Evolutionary conservation across 2,888 invertebrate genomes (phyloP).

Genomic region (Heliconius ismenius): DNA sequence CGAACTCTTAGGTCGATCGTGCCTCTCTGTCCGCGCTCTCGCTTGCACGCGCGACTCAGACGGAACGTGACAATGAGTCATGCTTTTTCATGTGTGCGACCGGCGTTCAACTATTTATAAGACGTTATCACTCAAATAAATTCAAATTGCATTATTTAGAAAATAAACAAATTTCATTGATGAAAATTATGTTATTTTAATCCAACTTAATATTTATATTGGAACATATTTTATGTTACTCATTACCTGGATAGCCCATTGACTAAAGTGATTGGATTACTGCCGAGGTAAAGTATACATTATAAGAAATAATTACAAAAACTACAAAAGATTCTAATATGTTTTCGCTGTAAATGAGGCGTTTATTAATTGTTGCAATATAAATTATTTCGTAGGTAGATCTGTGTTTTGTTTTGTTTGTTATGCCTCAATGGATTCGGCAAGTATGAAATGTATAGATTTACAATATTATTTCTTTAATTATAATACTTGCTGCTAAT

Average conservation of each 20-base stretch:
- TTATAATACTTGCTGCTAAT: slow-evolving; percentile 37
- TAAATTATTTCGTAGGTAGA: not conserved
- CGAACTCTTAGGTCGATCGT: no score
- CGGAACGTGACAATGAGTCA: no score
- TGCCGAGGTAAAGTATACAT: slow-evolving; percentile 93
- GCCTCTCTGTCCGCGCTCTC: no score
- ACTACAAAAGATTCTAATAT: not conserved
- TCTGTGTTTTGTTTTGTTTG: not conserved
- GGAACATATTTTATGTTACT: slow-evolving; percentile 64
- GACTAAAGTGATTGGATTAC: slow-evolving; percentile 95
- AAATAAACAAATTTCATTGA: not conserved
- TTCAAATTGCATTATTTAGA: no score
- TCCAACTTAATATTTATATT: slow-evolving; percentile 49
- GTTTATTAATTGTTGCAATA: not conserved
- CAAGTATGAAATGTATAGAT: slow-evolving; percentile 5
- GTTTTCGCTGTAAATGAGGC: not conserved
- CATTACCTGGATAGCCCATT: slow-evolving; percentile 87
- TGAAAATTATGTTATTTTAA: not conserved
- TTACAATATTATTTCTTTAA: not conserved
- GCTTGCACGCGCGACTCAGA: no score
- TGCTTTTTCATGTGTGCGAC: no score
- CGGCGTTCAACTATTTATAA: no score
- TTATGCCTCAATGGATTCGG: slow-evolving; percentile 8
- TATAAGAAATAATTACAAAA: not conserved
- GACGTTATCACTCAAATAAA: no score